Percentiles rank a stretch among this genome's conserved stretches.
These are phyloP conservation scores for Diplazon laetatorius DNA, from an alignment of 2,888 invertebrate species.

Conservation along the genomic window DNA sequence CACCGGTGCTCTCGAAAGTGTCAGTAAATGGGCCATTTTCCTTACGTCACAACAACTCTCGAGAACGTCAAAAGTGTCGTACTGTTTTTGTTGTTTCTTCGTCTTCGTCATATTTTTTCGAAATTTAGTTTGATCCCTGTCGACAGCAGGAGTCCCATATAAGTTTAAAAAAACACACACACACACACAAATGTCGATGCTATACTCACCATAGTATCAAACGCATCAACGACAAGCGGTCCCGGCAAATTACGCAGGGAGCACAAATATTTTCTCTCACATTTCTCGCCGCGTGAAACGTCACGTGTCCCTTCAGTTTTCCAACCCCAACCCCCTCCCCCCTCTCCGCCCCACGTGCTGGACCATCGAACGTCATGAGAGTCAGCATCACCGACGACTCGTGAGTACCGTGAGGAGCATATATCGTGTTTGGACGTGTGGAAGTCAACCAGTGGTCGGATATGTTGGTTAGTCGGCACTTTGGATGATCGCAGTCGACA, in stretches of 20 bases:
- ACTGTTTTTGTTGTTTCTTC: no score
- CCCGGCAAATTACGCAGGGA: slow-evolving; percentile 70
- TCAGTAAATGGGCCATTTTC: no score
- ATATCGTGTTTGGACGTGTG: no score
- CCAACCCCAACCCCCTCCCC: no score
- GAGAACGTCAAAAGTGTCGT: no score
- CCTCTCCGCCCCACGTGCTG: slow-evolving; percentile 16
- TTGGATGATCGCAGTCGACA: slow-evolving; percentile 75
- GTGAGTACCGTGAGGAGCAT: no score
- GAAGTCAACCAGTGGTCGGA: slow-evolving; percentile 8
- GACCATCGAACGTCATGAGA: slow-evolving; percentile 2
- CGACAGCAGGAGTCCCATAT: slow-evolving; percentile 25
- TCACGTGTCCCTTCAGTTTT: no score
- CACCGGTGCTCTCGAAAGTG: no score
- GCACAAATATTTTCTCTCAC: slow-evolving; percentile 74
- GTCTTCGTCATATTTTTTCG: no score
- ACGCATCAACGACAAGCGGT: slow-evolving; percentile 51
- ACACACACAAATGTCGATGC: slow-evolving; percentile 44
- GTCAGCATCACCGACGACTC: slow-evolving; percentile 29
- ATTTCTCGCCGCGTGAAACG: slow-evolving; percentile 74
- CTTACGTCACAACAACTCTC: no score
- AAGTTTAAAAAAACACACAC: slow-evolving; percentile 24
- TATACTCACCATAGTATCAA: slow-evolving; percentile 26
- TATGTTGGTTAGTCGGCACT: slow-evolving; percentile 36
- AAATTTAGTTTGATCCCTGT: slow-evolving; percentile 16